Evolutionary conservation across 2,888 invertebrate genomes (phyloP).

Genomic region (Pimpla rufipes): DNA sequence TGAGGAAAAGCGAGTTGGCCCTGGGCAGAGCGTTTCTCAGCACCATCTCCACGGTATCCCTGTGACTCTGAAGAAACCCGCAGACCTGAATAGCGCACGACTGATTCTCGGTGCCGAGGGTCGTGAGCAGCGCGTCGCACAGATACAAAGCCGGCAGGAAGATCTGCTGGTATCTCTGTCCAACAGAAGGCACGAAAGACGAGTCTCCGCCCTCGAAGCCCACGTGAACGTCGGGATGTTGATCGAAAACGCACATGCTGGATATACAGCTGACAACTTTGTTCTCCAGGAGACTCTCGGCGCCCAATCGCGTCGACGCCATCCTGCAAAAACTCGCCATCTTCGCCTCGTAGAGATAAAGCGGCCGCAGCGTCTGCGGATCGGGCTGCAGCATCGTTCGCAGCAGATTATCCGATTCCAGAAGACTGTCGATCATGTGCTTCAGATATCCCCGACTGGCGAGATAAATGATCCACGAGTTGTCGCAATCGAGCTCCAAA

Average conservation of each 20-base stretch:
- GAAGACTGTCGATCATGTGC: slow-evolving; percentile 92
- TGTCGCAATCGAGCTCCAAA: slow-evolving; percentile 90
- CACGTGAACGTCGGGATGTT: slow-evolving; percentile 89
- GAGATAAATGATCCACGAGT: slow-evolving; percentile 89
- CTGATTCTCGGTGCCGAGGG: slow-evolving; percentile 93
- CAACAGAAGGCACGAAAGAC: slow-evolving; percentile 88
- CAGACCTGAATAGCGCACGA: slow-evolving; percentile 93
- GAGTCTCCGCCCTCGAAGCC: slow-evolving; percentile 79
- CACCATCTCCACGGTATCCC: slow-evolving; percentile 93
- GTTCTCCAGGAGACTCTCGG: slow-evolving; percentile 88
- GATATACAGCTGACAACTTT: slow-evolving; percentile 88
- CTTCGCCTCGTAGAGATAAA: slow-evolving; percentile 95
- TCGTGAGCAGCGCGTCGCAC: slow-evolving; percentile 93
- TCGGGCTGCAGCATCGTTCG: slow-evolving; percentile 89
- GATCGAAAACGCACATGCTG: slow-evolving; percentile 90
- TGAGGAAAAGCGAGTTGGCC: slow-evolving; percentile 89
- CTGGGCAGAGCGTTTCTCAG: slow-evolving; percentile 90
- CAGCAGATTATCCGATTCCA: slow-evolving; percentile 91
- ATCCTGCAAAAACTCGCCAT: slow-evolving; percentile 92
- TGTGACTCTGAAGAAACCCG: slow-evolving; percentile 92
- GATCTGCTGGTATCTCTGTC: slow-evolving; percentile 92
- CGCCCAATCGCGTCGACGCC: slow-evolving; percentile 89
- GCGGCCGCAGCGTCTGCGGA: slow-evolving; percentile 90
- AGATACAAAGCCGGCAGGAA: slow-evolving; percentile 93
- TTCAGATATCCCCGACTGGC: slow-evolving; percentile 91